Evolutionary conservation across 2,113 vertebrate genomes (phyloP), one percentile per base, ranked within the genome.

Genomic region (Brachypodius melanocephalos): DNA sequence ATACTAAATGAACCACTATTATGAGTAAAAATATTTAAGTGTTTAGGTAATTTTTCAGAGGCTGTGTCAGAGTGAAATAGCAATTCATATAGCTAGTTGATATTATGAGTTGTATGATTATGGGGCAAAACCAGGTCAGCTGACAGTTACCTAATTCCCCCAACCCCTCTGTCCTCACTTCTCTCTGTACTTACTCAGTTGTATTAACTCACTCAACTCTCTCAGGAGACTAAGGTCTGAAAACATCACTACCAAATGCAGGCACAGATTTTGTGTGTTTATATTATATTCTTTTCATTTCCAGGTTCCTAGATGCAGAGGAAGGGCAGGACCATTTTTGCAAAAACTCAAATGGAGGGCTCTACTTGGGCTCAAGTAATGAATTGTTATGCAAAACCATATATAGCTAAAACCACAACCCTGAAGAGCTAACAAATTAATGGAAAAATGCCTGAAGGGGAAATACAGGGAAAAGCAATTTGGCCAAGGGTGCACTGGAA

Each of bases 11-110:
- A 93, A 38, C 28, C 55, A 73, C 66, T 85, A 4, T 72, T 75
- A 71, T 15, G 42, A 62, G 34, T 77, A 59, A 94, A 95, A 94
- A 55, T 61, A 68, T 1, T 16, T 48, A 76, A 85, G 58, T 63
- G 31, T 88, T 89, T 66, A 75, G 57, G n/a, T 77, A 83, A 73
- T 96, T 89, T 67, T 92, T 95, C 13, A 15, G 66, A 84, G 62
- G 49, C 65, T 84, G 77, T 62, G 49, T 96, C 81, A 75, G 67
- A 85, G 29, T 90, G 72, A 93, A 86, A 66, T 40, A 93, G 42
- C 36, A 84, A 76, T 91, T 96, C 4, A 42, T 83, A n/a, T 83
- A 91, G 13, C 24, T 89, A 65, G 80, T 72, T 93, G 63, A 92
- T 89, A 73, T 59, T 88, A 63, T 24, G 40, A 92, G 11, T 75